Evolutionary conservation across 1,140 invertebrate species (phyloP).

Genomic region (Pseudomyrmex cubaensis): DNA sequence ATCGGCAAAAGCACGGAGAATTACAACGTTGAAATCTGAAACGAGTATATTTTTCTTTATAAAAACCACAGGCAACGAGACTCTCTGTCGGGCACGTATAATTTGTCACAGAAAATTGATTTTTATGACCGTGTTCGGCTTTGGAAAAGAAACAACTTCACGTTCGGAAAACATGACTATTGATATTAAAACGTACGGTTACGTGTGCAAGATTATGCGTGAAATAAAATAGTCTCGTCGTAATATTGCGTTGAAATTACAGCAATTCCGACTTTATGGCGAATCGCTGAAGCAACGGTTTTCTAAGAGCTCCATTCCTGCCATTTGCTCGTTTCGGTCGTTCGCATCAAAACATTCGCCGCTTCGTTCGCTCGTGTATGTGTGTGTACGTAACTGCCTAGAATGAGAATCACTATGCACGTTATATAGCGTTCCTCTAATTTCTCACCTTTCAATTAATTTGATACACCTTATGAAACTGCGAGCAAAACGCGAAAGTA

Average conservation of each 20-base stretch:
- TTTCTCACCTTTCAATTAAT: slow-evolving; percentile 34
- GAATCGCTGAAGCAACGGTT: slow-evolving; percentile 43
- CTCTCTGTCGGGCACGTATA: not conserved
- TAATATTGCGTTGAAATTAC: slow-evolving; percentile 4
- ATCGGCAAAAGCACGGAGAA: not conserved
- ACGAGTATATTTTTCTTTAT: not conserved
- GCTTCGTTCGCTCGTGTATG: not conserved
- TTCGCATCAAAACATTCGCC: slow-evolving; percentile 34
- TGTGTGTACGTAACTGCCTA: slow-evolving; percentile 17
- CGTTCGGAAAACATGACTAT: not conserved
- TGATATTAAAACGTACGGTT: slow-evolving; percentile 13
- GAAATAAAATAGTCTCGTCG: not conserved
- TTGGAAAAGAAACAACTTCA: not conserved
- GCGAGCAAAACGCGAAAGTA: slow-evolving; percentile 30
- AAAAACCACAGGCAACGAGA: not conserved
- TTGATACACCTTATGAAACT: slow-evolving; percentile 27
- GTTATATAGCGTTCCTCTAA: slow-evolving; percentile 13
- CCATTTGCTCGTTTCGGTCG: slow-evolving; percentile 20
- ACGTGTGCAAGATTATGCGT: slow-evolving; percentile 18
- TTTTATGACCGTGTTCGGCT: not conserved
- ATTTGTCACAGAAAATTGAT: not conserved
- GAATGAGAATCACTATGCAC: slow-evolving; percentile 18
- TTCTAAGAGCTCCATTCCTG: slow-evolving; percentile 11
- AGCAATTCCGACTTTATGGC: slow-evolving; percentile 40
- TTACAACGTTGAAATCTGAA: not conserved